Conservation (phyloP, 1,140 invertebrate genomes). For the Lucilia cuprina region DNA sequence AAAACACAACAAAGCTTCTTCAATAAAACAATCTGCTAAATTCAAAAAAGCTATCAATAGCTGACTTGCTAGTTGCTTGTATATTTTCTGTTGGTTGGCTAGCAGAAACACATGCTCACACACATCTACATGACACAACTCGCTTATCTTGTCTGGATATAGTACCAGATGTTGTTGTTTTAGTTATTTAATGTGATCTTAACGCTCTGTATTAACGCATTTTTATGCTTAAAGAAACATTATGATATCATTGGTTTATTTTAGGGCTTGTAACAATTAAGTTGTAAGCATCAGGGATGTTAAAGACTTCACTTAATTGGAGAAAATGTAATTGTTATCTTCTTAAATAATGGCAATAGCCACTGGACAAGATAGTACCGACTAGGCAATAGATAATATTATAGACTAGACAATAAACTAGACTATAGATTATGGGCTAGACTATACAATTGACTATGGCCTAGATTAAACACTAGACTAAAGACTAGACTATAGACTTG, state of each 20-base stretch:
- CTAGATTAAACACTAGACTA: too few relatives aligned
- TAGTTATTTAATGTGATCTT: neutral
- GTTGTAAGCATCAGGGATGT: too few relatives aligned
- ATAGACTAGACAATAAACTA: too few relatives aligned
- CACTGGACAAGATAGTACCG: too few relatives aligned
- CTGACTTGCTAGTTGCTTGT: neutral
- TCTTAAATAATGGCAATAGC: too few relatives aligned
- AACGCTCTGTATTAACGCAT: neutral
- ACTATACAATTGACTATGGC: too few relatives aligned
- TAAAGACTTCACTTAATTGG: too few relatives aligned
- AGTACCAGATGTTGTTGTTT: neutral
- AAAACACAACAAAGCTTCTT: slow-evolving; percentile 8
- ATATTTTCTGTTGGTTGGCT: neutral
- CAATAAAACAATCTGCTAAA: neutral
- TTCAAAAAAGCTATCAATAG: neutral
- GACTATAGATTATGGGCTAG: too few relatives aligned
- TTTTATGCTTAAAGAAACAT: neutral
- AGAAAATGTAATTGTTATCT: too few relatives aligned
- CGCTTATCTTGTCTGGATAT: slow-evolving; percentile 26
- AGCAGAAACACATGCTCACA: neutral
- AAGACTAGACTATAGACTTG: too few relatives aligned
- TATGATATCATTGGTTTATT: neutral
- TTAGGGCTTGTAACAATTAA: neutral
- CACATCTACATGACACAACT: neutral
- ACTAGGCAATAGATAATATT: too few relatives aligned